Conservation (phyloP, 2,888 invertebrate species). For the Drosophila bunnanda region DNA sequence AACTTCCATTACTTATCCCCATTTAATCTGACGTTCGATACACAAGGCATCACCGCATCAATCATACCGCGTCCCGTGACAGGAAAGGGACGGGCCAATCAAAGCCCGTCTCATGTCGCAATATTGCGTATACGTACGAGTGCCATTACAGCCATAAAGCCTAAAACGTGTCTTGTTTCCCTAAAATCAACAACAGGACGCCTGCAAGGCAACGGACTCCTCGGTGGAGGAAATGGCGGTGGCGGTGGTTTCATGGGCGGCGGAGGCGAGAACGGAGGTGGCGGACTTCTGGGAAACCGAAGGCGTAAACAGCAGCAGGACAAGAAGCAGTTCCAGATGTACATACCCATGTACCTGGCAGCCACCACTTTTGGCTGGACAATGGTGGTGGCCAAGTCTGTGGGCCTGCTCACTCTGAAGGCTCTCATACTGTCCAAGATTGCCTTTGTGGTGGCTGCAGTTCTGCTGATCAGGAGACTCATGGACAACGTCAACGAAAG, state of each 20-base stretch:
- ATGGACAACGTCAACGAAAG: constrained; percentile 86
- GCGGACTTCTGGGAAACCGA: constrained; percentile 55
- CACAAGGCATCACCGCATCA: constrained; percentile 53
- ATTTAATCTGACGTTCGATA: constrained; percentile 57
- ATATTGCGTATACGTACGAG: constrained; percentile 34
- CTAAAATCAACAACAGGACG: constrained; percentile 57
- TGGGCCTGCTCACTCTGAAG: constrained; percentile 88
- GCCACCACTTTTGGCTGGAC: constrained; percentile 89
- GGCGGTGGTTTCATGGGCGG: constrained; percentile 51
- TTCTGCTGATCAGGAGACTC: constrained; percentile 87
- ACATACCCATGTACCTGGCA: constrained; percentile 89
- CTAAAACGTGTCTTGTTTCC: constrained; percentile 66
- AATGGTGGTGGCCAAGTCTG: constrained; percentile 87
- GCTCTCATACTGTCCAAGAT: constrained; percentile 89
- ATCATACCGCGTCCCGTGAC: constrained; percentile 57
- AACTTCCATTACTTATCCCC: constrained; percentile 63
- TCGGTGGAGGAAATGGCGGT: constrained; percentile 49
- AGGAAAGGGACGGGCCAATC: constrained; percentile 20
- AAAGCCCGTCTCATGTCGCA: constrained; percentile 31
- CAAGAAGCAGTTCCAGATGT: constrained; percentile 87
- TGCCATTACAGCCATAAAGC: constrained; percentile 57
- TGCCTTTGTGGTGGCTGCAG: constrained; percentile 88
- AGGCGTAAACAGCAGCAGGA: constrained; percentile 84
- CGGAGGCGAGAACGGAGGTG: constrained; percentile 56
- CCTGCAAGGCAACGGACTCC: constrained; percentile 64